Percentiles rank a stretch among this genome's conserved stretches.
phyloP scores from a whole-genome alignment of 2,113 vertebrate genomes.

The Strix aluco region DNA sequence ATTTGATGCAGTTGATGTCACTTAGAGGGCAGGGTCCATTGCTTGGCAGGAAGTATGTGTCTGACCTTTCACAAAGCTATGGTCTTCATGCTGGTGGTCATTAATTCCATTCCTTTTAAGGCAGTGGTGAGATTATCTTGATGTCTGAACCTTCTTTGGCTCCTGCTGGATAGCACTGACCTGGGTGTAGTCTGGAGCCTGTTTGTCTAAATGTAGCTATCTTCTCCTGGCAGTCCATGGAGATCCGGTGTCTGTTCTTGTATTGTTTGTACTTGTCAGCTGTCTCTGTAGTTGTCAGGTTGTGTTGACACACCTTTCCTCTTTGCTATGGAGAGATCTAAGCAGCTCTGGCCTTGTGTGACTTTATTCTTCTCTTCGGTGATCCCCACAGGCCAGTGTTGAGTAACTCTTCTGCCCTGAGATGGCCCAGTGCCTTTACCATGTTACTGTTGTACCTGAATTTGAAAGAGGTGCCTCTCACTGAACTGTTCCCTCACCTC shows the following conservation, averaged over 20 bases:
- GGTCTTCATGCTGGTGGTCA: slow-evolving; percentile 29
- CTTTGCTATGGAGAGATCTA: background rate
- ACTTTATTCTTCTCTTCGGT: background rate
- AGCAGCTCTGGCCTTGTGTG: background rate
- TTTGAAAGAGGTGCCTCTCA: background rate
- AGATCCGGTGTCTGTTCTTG: background rate
- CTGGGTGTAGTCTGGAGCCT: slow-evolving; percentile 46
- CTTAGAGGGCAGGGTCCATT: background rate
- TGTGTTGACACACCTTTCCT: slow-evolving; percentile 26
- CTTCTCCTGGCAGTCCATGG: background rate
- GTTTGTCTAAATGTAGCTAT: background rate
- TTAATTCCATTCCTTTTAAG: slow-evolving; percentile 60
- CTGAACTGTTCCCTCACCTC: background rate
- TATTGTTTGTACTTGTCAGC: slow-evolving; percentile 13
- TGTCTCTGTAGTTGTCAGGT: background rate
- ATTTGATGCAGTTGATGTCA: background rate
- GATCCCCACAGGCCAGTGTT: background rate
- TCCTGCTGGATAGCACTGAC: background rate
- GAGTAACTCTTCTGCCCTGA: background rate
- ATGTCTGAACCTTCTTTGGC: slow-evolving; percentile 28
- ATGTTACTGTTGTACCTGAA: background rate
- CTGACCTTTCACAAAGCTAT: slow-evolving; percentile 31
- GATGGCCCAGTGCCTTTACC: background rate
- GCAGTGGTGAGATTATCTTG: background rate
- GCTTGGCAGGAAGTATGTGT: slow-evolving; percentile 12